phyloP scores from a whole-genome alignment of 1,140 invertebrate genomes.

The Wiebesia pumilae region DNA sequence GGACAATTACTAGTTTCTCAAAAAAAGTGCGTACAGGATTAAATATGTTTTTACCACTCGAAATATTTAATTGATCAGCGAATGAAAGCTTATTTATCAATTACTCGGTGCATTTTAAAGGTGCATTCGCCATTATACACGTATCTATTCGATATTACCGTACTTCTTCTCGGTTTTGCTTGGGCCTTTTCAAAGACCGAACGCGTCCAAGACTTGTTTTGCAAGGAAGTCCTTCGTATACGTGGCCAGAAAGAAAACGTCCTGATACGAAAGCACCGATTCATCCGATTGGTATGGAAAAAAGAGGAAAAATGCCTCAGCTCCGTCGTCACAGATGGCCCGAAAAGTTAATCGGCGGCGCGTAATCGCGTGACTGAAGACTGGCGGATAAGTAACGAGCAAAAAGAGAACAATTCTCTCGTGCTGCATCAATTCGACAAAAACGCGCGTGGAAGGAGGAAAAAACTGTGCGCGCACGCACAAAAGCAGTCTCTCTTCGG shows the following conservation, averaged over 20 bases:
- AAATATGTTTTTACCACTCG: too few relatives aligned
- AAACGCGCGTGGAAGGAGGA: not conserved
- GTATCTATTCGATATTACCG: too few relatives aligned
- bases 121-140: too few relatives aligned
- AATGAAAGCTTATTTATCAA: too few relatives aligned
- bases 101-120: too few relatives aligned
- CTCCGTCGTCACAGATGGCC: conserved; percentile 21
- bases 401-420: conserved; percentile 23
- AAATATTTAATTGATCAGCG: too few relatives aligned
- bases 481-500: conserved; percentile 19
- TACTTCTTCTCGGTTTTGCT: too few relatives aligned
- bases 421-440: not conserved
- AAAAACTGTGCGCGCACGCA: not conserved
- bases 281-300: not conserved
- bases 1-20: too few relatives aligned
- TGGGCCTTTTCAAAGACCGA: too few relatives aligned
- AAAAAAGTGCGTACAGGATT: too few relatives aligned
- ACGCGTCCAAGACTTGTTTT: not conserved
- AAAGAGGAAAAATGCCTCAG: not conserved
- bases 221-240: not conserved
- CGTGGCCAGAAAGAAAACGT: not conserved
- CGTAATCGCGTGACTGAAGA: conserved; percentile 39
- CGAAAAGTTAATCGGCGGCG: conserved; percentile 45
- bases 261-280: not conserved
- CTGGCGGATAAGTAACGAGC: conserved; percentile 20